Percentiles rank a stretch among this genome's conserved stretches.
Evolutionary conservation across 2,797 vertebrate genomes (phyloP).

Genomic region (Champsocephalus esox): DNA sequence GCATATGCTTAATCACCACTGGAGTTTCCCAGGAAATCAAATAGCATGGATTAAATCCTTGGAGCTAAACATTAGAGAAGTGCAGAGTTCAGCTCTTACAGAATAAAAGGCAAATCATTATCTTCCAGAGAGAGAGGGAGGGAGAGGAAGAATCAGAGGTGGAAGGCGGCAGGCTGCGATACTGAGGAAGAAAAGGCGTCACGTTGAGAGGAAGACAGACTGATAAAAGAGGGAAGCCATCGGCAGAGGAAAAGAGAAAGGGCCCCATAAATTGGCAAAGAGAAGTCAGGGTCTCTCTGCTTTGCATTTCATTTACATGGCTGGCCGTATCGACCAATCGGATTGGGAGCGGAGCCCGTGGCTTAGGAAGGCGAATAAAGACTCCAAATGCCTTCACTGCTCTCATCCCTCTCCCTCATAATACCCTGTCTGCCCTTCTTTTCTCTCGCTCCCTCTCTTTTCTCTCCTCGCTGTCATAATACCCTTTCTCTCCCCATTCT

Average conservation of each 20-base stretch:
- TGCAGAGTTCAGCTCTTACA: slow-evolving; percentile 79
- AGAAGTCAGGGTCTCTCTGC: slow-evolving; percentile 81
- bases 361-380: slow-evolving; percentile 85
- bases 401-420: slow-evolving; percentile 84
- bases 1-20: slow-evolving; percentile 70
- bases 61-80: slow-evolving; percentile 75
- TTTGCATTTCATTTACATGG: slow-evolving; percentile 95
- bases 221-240: slow-evolving; percentile 73
- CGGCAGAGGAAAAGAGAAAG: slow-evolving; percentile 63
- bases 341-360: slow-evolving; percentile 83
- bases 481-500: slow-evolving; percentile 81
- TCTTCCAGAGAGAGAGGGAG: slow-evolving; percentile 48
- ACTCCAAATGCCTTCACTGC: slow-evolving; percentile 85
- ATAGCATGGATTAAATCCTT: slow-evolving; percentile 72
- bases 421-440: slow-evolving; percentile 84
- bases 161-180: slow-evolving; percentile 66
- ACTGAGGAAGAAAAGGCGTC: slow-evolving; percentile 65
- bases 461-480: slow-evolving; percentile 80
- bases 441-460: slow-evolving; percentile 77
- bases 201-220: slow-evolving; percentile 67
- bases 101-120: slow-evolving; percentile 70
- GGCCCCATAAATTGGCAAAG: slow-evolving; percentile 77
- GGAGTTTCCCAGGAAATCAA: slow-evolving; percentile 74
- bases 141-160: slow-evolving; percentile 63
- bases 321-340: slow-evolving; percentile 90